Evolutionary conservation across 1,140 invertebrate species (phyloP), one percentile per base, ranked within the genome.

Genomic region (Trichogramma pretiosum): DNA sequence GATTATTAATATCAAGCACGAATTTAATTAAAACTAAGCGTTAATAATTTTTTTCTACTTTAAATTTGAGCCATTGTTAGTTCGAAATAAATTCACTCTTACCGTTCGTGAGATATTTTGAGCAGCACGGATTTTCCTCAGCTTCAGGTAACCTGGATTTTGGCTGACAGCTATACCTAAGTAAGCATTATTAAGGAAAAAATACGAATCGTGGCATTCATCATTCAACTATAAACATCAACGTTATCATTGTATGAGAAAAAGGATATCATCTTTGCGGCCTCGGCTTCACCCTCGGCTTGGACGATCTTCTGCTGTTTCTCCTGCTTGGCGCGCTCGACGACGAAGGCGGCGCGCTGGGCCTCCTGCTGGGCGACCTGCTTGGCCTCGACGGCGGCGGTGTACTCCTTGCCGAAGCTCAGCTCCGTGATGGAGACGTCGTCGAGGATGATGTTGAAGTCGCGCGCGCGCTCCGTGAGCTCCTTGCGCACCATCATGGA

Each of bases 311-410:
- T 99, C 72, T 99, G 96, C 70, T 99, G 97, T 62, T 85, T 83
- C 68, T 99, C 95, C 67, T 99, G 95, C 60, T 89, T 94, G 11
- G 97, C 97, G 62, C 89, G 82, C 76, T 99, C 96, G 1, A 99
- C 97, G 19, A 94, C 84, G 69, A 99, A 99, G 47, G 93, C 92
- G 32, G 97, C 97, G 58, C 97, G 74, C 72, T 99, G 97, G 11
- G 96, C 96, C 73, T 99, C 97, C 76, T 99, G 97, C 67, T 99
- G 96, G 13, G 95, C 95, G 14, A 99, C 93, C 74, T 99, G 97
- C 72, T 99, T 99, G 8, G 95, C 84, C 78, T 99, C 97, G 61
- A 99, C 96, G 47, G 97, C 97, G 37, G 94, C 93, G n/a, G 95
- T 94, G 63, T 99, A 99, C 73, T 99, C 95, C 68, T 94, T 93